Evolutionary conservation across 2,797 vertebrate genomes (phyloP), one percentile per base, ranked within the genome.

Genomic region (Paratrypauchen microcephalus): DNA sequence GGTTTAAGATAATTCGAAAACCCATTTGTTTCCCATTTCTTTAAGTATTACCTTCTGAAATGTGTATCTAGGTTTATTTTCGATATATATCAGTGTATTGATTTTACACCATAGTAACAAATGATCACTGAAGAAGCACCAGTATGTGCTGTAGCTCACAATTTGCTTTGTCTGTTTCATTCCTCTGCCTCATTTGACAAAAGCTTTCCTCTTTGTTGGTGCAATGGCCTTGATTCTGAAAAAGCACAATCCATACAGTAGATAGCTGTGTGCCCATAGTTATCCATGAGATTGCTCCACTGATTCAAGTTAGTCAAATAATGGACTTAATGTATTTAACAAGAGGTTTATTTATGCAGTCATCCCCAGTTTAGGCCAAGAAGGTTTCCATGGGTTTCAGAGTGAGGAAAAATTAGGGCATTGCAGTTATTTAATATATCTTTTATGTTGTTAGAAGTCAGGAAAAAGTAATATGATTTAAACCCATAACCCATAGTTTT

Each of bases 171-270:
- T 36, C 28, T 36, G 2, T 60, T n/a, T 60, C 58, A 36, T 59
- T 59, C 57, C 57, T 23, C 54, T 21, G 54, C 54, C 54, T 30
- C 57, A 19, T 57, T 57, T 59, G 8, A 59, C 30, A 36, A 60
- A 60, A n/a, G 18, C 7, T 7, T 36, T 60, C 3, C 28, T 21
- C 56, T 36, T 32, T 59, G 57, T 59, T 16, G 18, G n/a, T 30
- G 57, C 57, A 59, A n/a, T 32, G 57, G 57, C 57, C 57, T 59
- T 59, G 57, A 2, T 59, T 19, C 26, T 19, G 24, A 28, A 58
- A 58, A 58, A 58, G 2, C 2, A 18, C 6, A 1, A 30, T 58
- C 8, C 55, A 18, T 3, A 16, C 26, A 15, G 24, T 58, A 12
- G 54, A 23, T 4, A 55, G 41, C 11, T 45, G 0, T 23, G 4